These are phyloP conservation scores for Hybos culiciformis DNA, from an alignment of 2,888 invertebrate genomes.

Conservation along the genomic window DNA sequence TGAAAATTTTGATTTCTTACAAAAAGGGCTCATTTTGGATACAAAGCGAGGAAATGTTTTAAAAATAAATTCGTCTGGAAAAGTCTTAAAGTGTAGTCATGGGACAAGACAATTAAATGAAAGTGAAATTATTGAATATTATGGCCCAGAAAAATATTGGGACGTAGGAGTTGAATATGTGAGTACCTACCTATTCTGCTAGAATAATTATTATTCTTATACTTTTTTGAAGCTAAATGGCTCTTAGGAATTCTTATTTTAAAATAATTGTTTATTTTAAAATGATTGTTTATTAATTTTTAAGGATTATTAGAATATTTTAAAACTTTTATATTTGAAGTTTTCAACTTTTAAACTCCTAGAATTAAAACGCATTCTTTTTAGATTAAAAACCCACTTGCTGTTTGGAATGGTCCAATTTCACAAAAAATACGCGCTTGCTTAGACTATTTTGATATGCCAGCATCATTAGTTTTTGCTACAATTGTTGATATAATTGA, in stretches of 20 bases:
- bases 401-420: constrained; percentile 48
- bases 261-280: no score
- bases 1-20: constrained; percentile 47
- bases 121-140: constrained; percentile 40
- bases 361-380: no score
- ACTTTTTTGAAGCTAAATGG: no score
- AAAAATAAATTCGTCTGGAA: constrained; percentile 45
- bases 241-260: no score
- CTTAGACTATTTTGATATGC: constrained; percentile 61
- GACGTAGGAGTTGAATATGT: no score
- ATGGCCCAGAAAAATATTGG: constrained; percentile 46
- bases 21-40: constrained; percentile 60
- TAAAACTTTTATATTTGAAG: no score
- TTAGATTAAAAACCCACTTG: constrained; percentile 40
- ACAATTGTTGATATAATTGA: constrained; percentile 52
- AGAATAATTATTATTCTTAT: no score
- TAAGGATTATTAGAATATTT: no score
- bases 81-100: constrained; percentile 50
- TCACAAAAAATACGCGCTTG: constrained; percentile 46
- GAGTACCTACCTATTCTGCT: no score
- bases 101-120: constrained; percentile 44
- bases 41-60: constrained; percentile 49
- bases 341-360: no score
- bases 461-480: constrained; percentile 49
- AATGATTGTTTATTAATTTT: no score